Conservation (phyloP, 2,113 vertebrate genomes). For the Collichthys lucidus region DNA sequence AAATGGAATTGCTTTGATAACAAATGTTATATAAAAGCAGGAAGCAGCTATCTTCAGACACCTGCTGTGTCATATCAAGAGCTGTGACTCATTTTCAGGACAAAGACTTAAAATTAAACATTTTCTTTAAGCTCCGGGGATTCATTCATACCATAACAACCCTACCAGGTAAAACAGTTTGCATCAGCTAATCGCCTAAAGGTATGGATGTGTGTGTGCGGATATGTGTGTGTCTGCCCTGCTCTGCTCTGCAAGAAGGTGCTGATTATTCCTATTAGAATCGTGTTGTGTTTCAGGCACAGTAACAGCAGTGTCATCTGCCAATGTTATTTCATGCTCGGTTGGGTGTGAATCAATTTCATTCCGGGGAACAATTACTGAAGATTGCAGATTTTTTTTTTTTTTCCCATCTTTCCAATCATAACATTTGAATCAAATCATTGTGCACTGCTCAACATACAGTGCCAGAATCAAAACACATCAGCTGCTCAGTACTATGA, state of each 20-base stretch:
- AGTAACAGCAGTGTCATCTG: constrained; percentile 85
- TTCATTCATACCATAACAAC: constrained; percentile 53
- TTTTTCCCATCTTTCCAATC: constrained; percentile 69
- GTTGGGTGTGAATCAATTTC: constrained; percentile 87
- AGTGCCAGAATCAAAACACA: constrained; percentile 70
- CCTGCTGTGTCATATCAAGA: constrained; percentile 10
- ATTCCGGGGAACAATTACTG: constrained; percentile 86
- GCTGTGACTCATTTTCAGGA: constrained; percentile 4
- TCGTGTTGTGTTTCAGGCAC: constrained; percentile 80
- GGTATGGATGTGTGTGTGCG: constrained; percentile 14
- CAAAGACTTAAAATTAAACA: constrained; percentile 19
- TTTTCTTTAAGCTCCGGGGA: constrained; percentile 26
- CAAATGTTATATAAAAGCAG: background rate
- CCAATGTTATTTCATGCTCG: constrained; percentile 87
- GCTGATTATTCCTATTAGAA: constrained; percentile 84
- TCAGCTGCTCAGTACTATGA: constrained; percentile 57
- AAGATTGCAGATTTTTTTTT: constrained; percentile 78
- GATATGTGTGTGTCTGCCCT: background rate
- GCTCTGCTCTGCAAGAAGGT: constrained; percentile 68
- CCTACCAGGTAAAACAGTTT: constrained; percentile 47
- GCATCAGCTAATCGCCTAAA: constrained; percentile 44
- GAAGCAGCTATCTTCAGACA: background rate
- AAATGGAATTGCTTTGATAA: background rate
- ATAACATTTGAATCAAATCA: constrained; percentile 83
- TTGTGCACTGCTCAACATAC: constrained; percentile 69